A percentile compares a stretch with the other conserved stretches of the same genome.
These are phyloP conservation scores for Syngnathus scovelli DNA, from an alignment of 2,113 vertebrate genomes.

Conservation along the genomic window DNA sequence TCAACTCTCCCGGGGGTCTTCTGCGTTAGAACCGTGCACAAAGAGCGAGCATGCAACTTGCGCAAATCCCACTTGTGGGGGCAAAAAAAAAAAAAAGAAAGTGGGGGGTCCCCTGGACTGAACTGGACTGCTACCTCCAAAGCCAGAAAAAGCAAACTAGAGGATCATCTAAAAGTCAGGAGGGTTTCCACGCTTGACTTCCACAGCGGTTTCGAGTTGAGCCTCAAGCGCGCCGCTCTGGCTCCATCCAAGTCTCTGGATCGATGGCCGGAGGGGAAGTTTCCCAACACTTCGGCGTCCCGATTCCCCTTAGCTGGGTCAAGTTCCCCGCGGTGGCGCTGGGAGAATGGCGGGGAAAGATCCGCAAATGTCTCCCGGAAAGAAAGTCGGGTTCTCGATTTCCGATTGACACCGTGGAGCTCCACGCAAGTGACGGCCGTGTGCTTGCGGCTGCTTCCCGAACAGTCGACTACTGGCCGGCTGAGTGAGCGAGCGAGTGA, in stretches of 20 bases:
- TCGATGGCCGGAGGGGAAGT: slow-evolving; percentile 39
- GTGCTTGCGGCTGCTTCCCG: not conserved
- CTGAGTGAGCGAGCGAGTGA: not conserved
- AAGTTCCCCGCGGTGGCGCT: slow-evolving; percentile 17
- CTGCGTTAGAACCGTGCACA: slow-evolving; percentile 43
- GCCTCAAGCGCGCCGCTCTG: slow-evolving; percentile 40
- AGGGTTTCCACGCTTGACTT: slow-evolving; percentile 25
- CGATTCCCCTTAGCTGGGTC: slow-evolving; percentile 18
- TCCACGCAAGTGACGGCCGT: not conserved
- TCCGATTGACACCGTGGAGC: no score
- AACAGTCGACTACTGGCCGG: not conserved
- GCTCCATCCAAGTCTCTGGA: slow-evolving; percentile 41
- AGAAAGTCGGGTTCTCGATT: no score
- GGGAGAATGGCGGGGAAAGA: not conserved
- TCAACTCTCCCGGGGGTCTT: slow-evolving; percentile 56
- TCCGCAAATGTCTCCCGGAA: not conserved
- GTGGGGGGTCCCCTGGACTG: not conserved
- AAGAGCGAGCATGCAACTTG: slow-evolving; percentile 67
- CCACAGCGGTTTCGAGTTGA: not conserved
- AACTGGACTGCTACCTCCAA: not conserved
- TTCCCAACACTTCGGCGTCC: slow-evolving; percentile 45
- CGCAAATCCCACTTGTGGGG: slow-evolving; percentile 53
- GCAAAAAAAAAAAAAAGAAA: not conserved
- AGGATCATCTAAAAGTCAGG: slow-evolving; percentile 33
- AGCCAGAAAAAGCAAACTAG: not conserved